phyloP scores from a whole-genome alignment of 2,888 invertebrate genomes.

The Aphidoletes aphidimyza region DNA sequence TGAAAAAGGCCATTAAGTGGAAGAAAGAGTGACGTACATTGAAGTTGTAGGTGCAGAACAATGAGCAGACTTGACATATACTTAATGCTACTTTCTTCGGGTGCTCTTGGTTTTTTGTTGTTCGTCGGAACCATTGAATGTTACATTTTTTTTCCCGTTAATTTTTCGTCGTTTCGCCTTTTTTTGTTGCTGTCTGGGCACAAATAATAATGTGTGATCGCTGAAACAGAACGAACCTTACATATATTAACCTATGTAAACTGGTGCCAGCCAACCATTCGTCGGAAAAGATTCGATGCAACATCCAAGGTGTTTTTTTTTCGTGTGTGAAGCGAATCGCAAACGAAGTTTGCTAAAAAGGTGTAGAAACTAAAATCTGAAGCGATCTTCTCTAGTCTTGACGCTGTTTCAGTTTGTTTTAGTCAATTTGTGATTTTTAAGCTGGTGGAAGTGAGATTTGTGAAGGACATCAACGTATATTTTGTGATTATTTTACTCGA shows the following conservation, averaged over 20 bases:
- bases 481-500: too few relatives aligned
- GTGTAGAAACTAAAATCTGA: background rate
- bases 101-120: background rate
- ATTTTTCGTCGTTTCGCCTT: background rate
- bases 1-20: background rate
- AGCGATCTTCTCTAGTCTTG: background rate
- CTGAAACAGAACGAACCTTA: constrained; percentile 17
- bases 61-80: constrained; percentile 1
- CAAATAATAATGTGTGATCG: constrained; percentile 43
- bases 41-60: background rate
- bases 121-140: constrained; percentile 16
- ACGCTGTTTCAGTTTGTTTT: background rate
- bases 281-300: background rate
- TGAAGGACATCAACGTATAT: too few relatives aligned
- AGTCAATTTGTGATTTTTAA: constrained; percentile 7
- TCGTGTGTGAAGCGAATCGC: background rate
- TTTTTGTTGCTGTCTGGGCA: constrained; percentile 1
- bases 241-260: constrained; percentile 46
- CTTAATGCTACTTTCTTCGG: background rate
- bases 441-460: background rate
- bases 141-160: constrained; percentile 1
- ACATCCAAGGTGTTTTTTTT: background rate
- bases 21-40: background rate
- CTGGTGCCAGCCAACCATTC: constrained; percentile 37
- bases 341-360: background rate